These are phyloP conservation scores for Microcebus lehilahytsara DNA, from an alignment of 2,113 vertebrate species.

Conservation along the genomic window DNA sequence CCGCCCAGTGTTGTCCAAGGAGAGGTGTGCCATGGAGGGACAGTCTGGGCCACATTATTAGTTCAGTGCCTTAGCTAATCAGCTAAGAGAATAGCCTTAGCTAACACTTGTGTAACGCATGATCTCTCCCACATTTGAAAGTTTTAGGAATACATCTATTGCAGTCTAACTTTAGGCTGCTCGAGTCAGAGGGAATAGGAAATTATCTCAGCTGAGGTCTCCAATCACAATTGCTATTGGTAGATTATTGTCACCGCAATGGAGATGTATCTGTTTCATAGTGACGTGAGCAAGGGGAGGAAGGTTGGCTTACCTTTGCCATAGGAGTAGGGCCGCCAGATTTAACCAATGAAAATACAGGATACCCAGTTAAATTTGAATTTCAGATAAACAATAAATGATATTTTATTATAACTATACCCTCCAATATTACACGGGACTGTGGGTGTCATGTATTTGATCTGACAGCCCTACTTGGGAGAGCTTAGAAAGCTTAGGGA, in stretches of 20 bases:
- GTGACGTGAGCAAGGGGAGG: too few species aligned
- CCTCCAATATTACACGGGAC: not conserved
- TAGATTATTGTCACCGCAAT: too few species aligned
- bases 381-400: not conserved
- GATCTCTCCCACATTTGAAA: not conserved
- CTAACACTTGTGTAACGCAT: accelerated
- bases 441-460: not conserved
- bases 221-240: accelerated
- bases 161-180: not conserved
- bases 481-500: not conserved
- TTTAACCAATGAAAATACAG: not conserved
- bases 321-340: not conserved
- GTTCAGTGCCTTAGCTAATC: too few species aligned
- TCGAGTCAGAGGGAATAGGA: not conserved
- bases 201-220: not conserved
- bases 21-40: not conserved
- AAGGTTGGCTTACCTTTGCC: not conserved
- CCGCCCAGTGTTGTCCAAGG: accelerated
- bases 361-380: not conserved
- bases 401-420: not conserved
- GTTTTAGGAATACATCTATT: not conserved
- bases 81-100: not conserved
- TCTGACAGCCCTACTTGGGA: not conserved
- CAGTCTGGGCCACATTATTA: not conserved
- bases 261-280: not conserved